Percentiles rank a stretch among this genome's conserved stretches.
Conservation (phyloP, 2,113 vertebrate species). For the Phyllostomus hastatus region DNA sequence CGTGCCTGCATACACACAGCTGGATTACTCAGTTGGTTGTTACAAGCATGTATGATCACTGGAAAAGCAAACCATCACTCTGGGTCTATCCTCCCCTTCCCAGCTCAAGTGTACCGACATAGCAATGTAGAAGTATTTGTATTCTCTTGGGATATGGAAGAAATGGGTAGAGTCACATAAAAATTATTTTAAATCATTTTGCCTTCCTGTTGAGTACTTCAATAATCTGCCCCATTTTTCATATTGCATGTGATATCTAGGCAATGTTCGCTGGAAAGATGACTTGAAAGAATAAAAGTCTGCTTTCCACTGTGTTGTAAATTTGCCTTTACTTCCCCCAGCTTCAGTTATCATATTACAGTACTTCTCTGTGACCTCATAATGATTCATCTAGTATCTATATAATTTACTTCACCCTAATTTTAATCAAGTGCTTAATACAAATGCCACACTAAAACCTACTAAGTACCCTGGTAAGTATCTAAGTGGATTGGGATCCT, state of each 20-base stretch:
- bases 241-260: neutral
- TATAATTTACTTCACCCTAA: conserved; percentile 60
- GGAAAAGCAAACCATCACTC: neutral
- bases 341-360: conserved; percentile 7
- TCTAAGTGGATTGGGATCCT: conserved; percentile 37
- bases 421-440: conserved; percentile 56
- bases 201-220: conserved; percentile 3
- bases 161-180: neutral
- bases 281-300: neutral
- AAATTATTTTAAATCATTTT: neutral
- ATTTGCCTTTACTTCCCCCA: conserved; percentile 27
- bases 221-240: neutral
- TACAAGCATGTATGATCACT: neutral
- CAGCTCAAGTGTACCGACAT: neutral
- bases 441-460: conserved; percentile 52
- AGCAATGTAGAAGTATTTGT: neutral
- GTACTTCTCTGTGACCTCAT: conserved; percentile 30
- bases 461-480: conserved; percentile 26
- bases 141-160: neutral
- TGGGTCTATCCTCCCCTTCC: neutral
- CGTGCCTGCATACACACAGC: too few relatives aligned
- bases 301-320: neutral
- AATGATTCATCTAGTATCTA: conserved; percentile 42
- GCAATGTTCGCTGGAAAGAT: neutral
- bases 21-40: too few relatives aligned